These are phyloP conservation scores for Drosophila rellima DNA, from an alignment of 2,888 invertebrate genomes.

Conservation along the genomic window DNA sequence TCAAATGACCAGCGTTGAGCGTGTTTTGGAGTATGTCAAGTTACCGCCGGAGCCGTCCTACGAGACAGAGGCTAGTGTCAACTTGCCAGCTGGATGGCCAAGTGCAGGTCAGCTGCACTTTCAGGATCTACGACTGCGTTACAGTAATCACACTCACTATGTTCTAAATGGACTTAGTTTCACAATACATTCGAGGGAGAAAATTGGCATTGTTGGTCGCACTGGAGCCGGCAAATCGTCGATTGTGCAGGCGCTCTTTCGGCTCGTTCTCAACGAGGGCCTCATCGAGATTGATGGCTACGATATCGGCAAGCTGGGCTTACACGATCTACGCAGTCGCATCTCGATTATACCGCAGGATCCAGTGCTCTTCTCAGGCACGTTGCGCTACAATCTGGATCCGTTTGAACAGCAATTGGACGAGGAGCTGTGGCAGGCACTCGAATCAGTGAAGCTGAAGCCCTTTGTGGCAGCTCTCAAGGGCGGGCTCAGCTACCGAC, in stretches of 20 bases:
- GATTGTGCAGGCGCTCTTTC: slow-evolving; percentile 93
- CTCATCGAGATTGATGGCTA: slow-evolving; percentile 91
- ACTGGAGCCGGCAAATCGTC: slow-evolving; percentile 96
- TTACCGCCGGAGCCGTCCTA: slow-evolving; percentile 88
- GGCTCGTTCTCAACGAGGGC: slow-evolving; percentile 92
- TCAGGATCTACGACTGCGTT: slow-evolving; percentile 89
- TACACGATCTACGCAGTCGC: slow-evolving; percentile 91
- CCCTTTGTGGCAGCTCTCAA: slow-evolving; percentile 88
- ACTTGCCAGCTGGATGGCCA: slow-evolving; percentile 89
- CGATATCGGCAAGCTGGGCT: slow-evolving; percentile 89
- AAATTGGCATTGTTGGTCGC: slow-evolving; percentile 94
- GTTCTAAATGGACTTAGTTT: slow-evolving; percentile 92
- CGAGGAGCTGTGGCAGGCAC: slow-evolving; percentile 91
- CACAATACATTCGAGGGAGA: slow-evolving; percentile 86
- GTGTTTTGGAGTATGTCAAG: slow-evolving; percentile 92
- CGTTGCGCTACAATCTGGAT: slow-evolving; percentile 93
- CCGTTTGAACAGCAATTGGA: slow-evolving; percentile 92
- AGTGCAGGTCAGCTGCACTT: slow-evolving; percentile 89
- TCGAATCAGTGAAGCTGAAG: slow-evolving; percentile 93
- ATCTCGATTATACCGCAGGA: slow-evolving; percentile 98
- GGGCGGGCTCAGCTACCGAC: slow-evolving; percentile 87
- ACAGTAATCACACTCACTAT: slow-evolving; percentile 89
- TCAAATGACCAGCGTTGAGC: slow-evolving; percentile 93
- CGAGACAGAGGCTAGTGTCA: slow-evolving; percentile 84
- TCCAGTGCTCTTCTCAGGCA: slow-evolving; percentile 94